Conservation (phyloP, 2,797 vertebrate genomes). For the Emydoidea blandingii region DNA sequence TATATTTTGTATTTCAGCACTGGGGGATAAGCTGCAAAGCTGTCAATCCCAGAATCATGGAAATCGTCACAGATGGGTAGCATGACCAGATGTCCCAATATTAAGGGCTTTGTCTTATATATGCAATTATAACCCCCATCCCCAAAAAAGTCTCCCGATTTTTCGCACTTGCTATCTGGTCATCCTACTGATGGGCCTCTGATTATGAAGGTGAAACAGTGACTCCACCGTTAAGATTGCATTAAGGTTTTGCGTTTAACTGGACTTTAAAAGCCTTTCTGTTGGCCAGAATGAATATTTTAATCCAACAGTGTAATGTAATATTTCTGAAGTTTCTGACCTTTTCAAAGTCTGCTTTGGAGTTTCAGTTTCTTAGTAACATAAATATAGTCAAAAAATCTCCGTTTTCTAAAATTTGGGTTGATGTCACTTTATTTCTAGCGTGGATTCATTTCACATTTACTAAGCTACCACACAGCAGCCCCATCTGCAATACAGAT, state of each 20-base stretch:
- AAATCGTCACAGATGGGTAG: not conserved
- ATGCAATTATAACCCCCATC: too few relatives aligned
- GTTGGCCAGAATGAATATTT: conserved; percentile 8
- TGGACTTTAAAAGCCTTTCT: not conserved
- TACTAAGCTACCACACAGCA: not conserved
- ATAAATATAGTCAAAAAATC: not conserved
- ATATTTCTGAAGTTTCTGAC: not conserved
- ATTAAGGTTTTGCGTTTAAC: not conserved
- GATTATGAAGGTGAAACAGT: conserved; percentile 19
- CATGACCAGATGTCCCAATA: not conserved
- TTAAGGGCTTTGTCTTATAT: not conserved
- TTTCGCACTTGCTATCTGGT: not conserved
- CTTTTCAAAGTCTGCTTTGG: not conserved
- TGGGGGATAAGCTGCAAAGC: conserved; percentile 4
- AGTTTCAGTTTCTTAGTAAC: not conserved
- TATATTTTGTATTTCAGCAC: conserved; percentile 20
- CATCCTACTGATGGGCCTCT: not conserved
- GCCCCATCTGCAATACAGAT: not conserved
- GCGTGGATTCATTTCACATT: not conserved
- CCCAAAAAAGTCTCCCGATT: not conserved
- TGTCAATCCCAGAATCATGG: not conserved
- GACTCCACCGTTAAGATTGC: not conserved
- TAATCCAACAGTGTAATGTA: not conserved
- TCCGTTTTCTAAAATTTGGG: not conserved
- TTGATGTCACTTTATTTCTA: conserved; percentile 8